Percentiles rank a stretch among this genome's conserved stretches.
Conservation (phyloP, 2,888 invertebrate genomes). For the Ophion ventricosus region DNA sequence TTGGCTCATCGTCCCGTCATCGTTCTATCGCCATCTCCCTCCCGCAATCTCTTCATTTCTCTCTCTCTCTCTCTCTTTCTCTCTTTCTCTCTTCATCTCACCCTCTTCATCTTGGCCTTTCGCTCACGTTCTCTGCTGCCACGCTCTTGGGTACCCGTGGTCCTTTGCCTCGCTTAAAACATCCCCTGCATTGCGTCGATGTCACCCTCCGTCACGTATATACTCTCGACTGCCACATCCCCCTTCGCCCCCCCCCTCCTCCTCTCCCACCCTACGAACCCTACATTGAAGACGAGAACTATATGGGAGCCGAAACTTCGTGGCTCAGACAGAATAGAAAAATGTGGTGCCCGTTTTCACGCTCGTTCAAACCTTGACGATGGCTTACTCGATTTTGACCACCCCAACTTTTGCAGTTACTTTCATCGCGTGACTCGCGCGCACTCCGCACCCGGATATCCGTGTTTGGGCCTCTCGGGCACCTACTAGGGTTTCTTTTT, state of each 20-base stretch:
- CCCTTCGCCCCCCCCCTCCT: not conserved
- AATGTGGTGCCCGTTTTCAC: constrained; percentile 26
- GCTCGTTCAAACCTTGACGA: constrained; percentile 25
- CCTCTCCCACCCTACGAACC: not conserved
- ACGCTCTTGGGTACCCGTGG: constrained; percentile 56
- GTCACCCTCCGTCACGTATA: constrained; percentile 55
- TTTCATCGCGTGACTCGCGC: constrained; percentile 58
- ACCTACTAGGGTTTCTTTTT: too few species aligned
- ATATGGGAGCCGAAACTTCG: constrained; percentile 27
- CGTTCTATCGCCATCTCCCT: constrained; percentile 21
- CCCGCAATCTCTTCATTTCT: constrained; percentile 38
- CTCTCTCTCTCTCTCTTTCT: constrained; percentile 47
- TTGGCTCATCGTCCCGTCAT: constrained; percentile 64
- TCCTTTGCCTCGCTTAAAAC: constrained; percentile 53
- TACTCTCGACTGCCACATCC: constrained; percentile 37
- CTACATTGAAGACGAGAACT: constrained; percentile 6
- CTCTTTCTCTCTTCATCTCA: constrained; percentile 49
- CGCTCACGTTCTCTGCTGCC: constrained; percentile 53
- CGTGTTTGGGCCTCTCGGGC: not conserved
- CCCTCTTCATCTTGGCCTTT: constrained; percentile 37
- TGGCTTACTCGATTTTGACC: not conserved
- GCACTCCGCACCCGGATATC: too few species aligned
- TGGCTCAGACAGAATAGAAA: not conserved
- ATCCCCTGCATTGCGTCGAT: constrained; percentile 55
- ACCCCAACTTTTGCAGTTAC: constrained; percentile 22